Conservation (phyloP, 2,113 vertebrate genomes). For the Ctenomys sociabilis region DNA sequence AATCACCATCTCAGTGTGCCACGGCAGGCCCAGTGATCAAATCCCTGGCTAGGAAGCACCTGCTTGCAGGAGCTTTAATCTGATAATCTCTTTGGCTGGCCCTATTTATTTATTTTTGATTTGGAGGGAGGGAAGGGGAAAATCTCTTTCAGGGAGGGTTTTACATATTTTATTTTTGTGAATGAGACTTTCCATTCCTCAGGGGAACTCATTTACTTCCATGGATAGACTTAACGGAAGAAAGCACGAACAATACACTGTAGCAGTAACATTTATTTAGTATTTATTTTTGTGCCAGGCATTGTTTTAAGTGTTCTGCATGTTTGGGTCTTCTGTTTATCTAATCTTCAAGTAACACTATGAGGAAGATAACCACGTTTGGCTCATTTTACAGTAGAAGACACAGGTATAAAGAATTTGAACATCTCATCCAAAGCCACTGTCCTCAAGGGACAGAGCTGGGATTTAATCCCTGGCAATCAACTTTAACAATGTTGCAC, state of each 20-base stretch:
- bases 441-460: neutral
- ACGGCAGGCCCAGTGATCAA: too few species aligned
- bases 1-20: too few species aligned
- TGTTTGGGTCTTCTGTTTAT: neutral
- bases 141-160: neutral
- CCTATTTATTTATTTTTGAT: neutral
- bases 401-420: neutral
- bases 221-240: neutral
- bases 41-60: too few species aligned
- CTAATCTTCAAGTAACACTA: neutral
- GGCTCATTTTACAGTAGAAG: neutral
- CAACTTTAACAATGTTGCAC: neutral
- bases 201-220: neutral
- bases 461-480: neutral
- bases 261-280: neutral
- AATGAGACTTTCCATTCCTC: constrained; percentile 12
- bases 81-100: too few species aligned
- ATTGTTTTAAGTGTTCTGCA: neutral
- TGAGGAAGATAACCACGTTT: neutral
- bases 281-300: neutral
- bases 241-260: neutral
- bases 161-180: neutral
- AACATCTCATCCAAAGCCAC: neutral
- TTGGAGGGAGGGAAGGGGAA: neutral
- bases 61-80: neutral